Conservation (phyloP, 2,888 invertebrate species). For the Nasonia oneida region DNA sequence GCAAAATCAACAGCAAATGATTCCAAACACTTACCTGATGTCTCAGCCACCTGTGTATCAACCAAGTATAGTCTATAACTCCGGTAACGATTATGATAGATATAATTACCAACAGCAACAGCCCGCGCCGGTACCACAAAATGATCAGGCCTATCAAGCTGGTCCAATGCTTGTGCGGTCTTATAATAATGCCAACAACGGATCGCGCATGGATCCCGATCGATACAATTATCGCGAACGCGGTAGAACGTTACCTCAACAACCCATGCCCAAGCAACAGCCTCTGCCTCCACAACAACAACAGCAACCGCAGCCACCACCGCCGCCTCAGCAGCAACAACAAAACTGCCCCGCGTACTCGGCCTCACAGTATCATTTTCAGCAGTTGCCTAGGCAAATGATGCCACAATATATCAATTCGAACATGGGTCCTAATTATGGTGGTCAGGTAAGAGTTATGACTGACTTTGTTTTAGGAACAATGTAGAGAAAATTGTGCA, state of each 20-base stretch:
- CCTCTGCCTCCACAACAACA: slow-evolving; percentile 56
- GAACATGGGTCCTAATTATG: slow-evolving; percentile 68
- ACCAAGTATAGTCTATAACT: slow-evolving; percentile 65
- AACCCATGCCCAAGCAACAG: slow-evolving; percentile 58
- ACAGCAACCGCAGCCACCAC: slow-evolving; percentile 47
- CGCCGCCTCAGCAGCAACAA: slow-evolving; percentile 61
- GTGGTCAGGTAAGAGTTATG: slow-evolving; percentile 49
- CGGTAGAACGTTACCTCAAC: slow-evolving; percentile 65
- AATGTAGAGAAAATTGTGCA: not conserved
- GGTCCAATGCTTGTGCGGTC: slow-evolving; percentile 65
- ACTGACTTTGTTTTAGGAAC: not conserved
- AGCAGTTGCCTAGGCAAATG: slow-evolving; percentile 70
- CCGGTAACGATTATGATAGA: slow-evolving; percentile 66
- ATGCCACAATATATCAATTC: slow-evolving; percentile 71
- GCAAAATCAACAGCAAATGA: slow-evolving; percentile 61
- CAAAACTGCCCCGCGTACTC: slow-evolving; percentile 71
- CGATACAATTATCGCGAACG: slow-evolving; percentile 68
- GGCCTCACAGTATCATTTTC: slow-evolving; percentile 70
- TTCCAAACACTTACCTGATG: slow-evolving; percentile 61
- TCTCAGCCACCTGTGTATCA: slow-evolving; percentile 71
- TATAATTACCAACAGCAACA: slow-evolving; percentile 67
- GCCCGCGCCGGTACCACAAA: slow-evolving; percentile 63
- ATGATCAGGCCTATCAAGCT: slow-evolving; percentile 68
- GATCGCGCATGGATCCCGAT: slow-evolving; percentile 65
- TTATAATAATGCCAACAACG: slow-evolving; percentile 67